Percentiles rank a stretch among this genome's conserved stretches.
Conservation (phyloP, 2,113 vertebrate species). For the Panthera uncia region DNA sequence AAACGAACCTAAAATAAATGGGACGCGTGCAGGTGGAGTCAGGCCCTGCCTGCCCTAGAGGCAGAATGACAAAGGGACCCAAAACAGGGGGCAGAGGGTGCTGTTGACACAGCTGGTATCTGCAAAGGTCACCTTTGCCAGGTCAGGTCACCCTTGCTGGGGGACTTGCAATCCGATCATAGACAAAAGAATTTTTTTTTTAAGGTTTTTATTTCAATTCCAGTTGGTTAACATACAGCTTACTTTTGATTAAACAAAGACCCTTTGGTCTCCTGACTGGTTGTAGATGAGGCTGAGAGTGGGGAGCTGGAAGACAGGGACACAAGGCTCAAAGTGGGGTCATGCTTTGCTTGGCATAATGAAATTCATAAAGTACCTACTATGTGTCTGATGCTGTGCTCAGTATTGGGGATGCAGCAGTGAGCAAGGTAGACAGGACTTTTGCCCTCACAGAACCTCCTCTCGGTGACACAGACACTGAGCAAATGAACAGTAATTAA, state of each 20-base stretch:
- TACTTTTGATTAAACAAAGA: background rate
- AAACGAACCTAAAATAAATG: background rate
- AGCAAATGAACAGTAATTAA: background rate
- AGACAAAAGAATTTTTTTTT: background rate
- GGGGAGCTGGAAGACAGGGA: background rate
- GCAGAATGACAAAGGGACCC: background rate
- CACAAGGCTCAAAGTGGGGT: background rate
- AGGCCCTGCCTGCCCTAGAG: background rate
- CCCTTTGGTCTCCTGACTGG: background rate
- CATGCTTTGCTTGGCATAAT: background rate
- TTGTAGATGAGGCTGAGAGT: background rate
- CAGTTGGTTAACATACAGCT: background rate
- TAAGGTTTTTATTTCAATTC: background rate
- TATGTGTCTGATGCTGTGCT: background rate
- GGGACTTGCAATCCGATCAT: background rate
- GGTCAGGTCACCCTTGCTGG: background rate
- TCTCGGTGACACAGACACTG: background rate
- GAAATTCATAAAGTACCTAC: background rate
- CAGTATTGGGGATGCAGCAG: background rate
- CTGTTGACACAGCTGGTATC: background rate
- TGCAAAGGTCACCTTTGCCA: background rate
- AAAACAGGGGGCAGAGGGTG: background rate
- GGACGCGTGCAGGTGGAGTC: background rate
- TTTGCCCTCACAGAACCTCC: accelerated
- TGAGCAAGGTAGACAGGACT: background rate